Conservation (phyloP, 1,140 invertebrate genomes). For the Nautilus pompilius region DNA sequence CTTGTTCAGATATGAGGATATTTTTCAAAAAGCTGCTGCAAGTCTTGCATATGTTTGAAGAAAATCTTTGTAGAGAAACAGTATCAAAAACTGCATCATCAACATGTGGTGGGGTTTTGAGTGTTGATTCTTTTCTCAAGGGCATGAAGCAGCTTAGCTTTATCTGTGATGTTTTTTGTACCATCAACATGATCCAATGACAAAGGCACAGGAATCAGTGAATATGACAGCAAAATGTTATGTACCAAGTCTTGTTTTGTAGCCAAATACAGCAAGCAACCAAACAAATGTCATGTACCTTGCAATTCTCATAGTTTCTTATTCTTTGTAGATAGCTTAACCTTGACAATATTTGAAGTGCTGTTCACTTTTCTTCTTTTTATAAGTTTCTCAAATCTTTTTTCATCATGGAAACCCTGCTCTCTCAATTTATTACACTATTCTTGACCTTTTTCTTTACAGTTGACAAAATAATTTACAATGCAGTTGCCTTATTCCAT, state of each 20-base stretch:
- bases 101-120: background rate
- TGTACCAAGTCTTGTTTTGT: constrained; percentile 4
- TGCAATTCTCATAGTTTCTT: background rate
- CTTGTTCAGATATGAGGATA: constrained; percentile 3
- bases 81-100: no score
- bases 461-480: no score
- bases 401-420: no score
- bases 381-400: no score
- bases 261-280: constrained; percentile 4
- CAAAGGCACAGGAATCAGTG: constrained; percentile 5
- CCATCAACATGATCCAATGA: constrained; percentile 4
- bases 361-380: no score
- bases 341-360: background rate
- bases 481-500: no score
- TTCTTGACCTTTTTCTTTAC: no score
- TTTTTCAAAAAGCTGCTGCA: background rate
- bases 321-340: background rate
- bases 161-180: constrained; percentile 5
- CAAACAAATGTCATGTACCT: constrained; percentile 9
- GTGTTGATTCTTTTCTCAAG: background rate
- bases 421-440: no score
- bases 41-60: constrained; percentile 4
- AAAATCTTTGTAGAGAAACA: no score
- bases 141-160: constrained; percentile 2
- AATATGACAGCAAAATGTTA: background rate